Evolutionary conservation across 35 echinoderm and acorn worm species (phyloP).

Genomic region (Anneissia japonica): DNA sequence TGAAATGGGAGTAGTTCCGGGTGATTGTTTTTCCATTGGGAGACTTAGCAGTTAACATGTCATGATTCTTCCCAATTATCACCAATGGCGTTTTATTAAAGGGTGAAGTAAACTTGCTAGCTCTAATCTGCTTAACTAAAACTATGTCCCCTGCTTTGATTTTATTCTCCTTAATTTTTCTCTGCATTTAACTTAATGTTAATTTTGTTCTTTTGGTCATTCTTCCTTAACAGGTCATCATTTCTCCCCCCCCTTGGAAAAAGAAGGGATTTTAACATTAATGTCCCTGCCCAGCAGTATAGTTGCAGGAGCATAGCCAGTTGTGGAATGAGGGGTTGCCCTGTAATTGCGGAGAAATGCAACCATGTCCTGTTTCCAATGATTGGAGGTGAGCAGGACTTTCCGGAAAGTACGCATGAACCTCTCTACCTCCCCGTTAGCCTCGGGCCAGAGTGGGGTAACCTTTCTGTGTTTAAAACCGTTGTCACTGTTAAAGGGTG

Average conservation of each 20-base stretch:
- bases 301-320: conserved; percentile 41
- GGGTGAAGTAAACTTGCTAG: neutral
- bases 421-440: conserved; percentile 67
- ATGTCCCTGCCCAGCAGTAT: conserved; percentile 9
- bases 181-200: neutral
- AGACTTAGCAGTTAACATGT: neutral
- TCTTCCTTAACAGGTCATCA: neutral
- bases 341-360: conserved; percentile 66
- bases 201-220: neutral
- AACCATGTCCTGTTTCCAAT: conserved; percentile 67
- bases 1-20: neutral
- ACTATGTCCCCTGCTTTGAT: neutral
- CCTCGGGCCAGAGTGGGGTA: conserved; percentile 63
- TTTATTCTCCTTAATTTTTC: neutral
- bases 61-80: neutral
- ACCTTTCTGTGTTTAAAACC: conserved; percentile 63
- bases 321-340: conserved; percentile 62
- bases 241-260: neutral
- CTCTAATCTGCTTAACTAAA: neutral
- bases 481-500: conserved; percentile 7
- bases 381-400: conserved; percentile 19
- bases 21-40: neutral
- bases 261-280: conserved; percentile 9
- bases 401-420: conserved; percentile 78
- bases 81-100: neutral